Percentiles rank a stretch among this genome's conserved stretches.
Conservation (phyloP, 2,888 invertebrate species). For the Tachina grossa region DNA sequence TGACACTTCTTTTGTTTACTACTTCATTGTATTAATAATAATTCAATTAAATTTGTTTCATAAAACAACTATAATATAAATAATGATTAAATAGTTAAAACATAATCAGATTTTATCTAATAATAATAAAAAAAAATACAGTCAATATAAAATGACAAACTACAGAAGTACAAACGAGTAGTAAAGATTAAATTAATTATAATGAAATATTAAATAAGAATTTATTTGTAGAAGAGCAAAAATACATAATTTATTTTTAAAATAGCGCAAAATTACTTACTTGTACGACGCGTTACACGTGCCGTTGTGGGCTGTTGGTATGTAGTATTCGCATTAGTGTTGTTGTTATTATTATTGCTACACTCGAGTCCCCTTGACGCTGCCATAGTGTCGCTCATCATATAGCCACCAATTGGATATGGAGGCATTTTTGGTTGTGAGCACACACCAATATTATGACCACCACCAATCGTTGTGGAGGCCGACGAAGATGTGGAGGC, state of each 20-base stretch:
- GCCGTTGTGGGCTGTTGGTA: constrained; percentile 74
- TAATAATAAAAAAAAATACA: constrained; percentile 40
- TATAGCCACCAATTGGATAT: constrained; percentile 81
- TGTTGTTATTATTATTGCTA: constrained; percentile 57
- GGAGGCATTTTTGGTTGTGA: constrained; percentile 82
- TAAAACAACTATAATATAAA: constrained; percentile 28
- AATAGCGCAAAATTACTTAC: constrained; percentile 76
- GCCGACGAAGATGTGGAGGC: constrained; percentile 58
- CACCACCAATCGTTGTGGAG: constrained; percentile 59
- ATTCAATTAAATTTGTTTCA: constrained; percentile 4
- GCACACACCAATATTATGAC: constrained; percentile 76
- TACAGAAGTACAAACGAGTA: constrained; percentile 9
- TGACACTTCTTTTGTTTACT: constrained; percentile 23
- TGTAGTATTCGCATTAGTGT: constrained; percentile 35
- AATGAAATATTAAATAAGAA: constrained; percentile 20
- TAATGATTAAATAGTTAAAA: constrained; percentile 32
- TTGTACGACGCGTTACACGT: constrained; percentile 82
- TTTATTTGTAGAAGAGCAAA: constrained; percentile 15
- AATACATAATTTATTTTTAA: constrained; percentile 29
- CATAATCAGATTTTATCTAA: constrained; percentile 35
- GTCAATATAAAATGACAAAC: constrained; percentile 46
- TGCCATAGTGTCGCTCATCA: constrained; percentile 70
- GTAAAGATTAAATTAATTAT: constrained; percentile 4
- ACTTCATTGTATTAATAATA: constrained; percentile 10
- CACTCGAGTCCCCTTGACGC: constrained; percentile 63